Conservation (phyloP, 2,113 vertebrate genomes). For the Lepus americanus region DNA sequence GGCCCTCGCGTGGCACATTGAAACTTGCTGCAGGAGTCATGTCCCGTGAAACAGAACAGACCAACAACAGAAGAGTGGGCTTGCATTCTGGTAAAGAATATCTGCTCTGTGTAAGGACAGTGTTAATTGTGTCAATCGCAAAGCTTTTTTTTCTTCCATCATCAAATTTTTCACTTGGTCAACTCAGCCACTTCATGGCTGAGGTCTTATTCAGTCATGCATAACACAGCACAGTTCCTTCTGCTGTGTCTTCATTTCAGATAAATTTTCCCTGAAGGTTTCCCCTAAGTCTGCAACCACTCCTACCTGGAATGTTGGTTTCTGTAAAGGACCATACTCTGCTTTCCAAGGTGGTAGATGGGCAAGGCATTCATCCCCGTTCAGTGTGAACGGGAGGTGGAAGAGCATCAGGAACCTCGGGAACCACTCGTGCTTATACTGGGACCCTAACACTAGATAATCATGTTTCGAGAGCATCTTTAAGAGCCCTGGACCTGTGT, state of each 20-base stretch:
- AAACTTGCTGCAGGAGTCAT: background rate
- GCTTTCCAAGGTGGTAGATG: background rate
- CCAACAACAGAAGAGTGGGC: background rate
- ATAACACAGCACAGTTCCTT: background rate
- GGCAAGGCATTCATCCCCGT: too few relatives aligned
- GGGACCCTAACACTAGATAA: too few relatives aligned
- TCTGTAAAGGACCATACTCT: background rate
- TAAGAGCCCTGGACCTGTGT: background rate
- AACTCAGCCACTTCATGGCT: background rate
- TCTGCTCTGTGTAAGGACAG: background rate
- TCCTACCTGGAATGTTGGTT: fast-evolving
- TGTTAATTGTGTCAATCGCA: background rate
- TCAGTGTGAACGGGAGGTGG: background rate
- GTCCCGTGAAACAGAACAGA: background rate
- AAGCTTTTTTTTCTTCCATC: background rate
- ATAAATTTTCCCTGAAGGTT: background rate
- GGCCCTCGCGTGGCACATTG: background rate
- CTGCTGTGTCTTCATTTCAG: background rate
- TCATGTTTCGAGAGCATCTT: background rate
- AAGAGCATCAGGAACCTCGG: too few relatives aligned
- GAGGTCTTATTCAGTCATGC: background rate
- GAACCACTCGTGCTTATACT: background rate
- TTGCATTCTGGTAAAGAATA: background rate
- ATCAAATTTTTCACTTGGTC: background rate
- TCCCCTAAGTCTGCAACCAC: background rate